A percentile compares a stretch with the other conserved stretches of the same genome.
These are phyloP conservation scores for Ornithoptera alexandrae DNA, from an alignment of 2,888 invertebrate species.

Conservation along the genomic window DNA sequence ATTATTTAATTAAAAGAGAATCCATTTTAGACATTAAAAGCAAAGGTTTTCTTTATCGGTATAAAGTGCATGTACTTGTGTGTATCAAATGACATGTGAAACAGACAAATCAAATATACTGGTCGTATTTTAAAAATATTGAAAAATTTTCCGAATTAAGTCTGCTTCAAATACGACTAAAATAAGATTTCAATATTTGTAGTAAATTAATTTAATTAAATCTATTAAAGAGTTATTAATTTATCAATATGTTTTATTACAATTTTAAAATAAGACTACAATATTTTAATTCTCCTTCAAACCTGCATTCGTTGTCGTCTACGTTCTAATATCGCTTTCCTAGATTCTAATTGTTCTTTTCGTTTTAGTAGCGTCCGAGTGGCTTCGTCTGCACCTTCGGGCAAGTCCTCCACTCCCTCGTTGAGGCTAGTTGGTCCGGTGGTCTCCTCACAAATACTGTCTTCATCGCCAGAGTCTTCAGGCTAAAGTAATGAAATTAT, in stretches of 20 bases:
- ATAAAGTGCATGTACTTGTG: no score
- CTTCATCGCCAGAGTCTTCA: conserved; percentile 67
- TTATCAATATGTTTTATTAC: neutral
- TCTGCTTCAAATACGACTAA: no score
- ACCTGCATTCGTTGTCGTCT: conserved; percentile 71
- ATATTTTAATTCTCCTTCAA: neutral
- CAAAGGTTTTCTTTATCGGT: no score
- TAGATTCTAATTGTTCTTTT: conserved; percentile 68
- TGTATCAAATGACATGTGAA: no score
- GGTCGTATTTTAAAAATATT: no score
- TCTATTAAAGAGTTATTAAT: neutral
- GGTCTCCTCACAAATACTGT: conserved; percentile 45
- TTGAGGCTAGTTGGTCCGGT: conserved; percentile 62
- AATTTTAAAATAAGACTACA: neutral
- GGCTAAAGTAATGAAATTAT: conserved; percentile 45
- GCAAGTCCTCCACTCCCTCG: conserved; percentile 72
- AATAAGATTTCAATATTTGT: no score
- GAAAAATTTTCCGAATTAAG: no score
- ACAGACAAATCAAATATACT: no score
- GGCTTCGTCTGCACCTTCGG: conserved; percentile 70
- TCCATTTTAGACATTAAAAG: no score
- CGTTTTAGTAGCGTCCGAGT: conserved; percentile 64
- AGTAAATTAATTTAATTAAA: neutral
- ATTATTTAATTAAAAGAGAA: no score
- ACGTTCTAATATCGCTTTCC: conserved; percentile 65